Conservation (phyloP, 2,113 vertebrate genomes). For the Rhinolophus sinicus region DNA sequence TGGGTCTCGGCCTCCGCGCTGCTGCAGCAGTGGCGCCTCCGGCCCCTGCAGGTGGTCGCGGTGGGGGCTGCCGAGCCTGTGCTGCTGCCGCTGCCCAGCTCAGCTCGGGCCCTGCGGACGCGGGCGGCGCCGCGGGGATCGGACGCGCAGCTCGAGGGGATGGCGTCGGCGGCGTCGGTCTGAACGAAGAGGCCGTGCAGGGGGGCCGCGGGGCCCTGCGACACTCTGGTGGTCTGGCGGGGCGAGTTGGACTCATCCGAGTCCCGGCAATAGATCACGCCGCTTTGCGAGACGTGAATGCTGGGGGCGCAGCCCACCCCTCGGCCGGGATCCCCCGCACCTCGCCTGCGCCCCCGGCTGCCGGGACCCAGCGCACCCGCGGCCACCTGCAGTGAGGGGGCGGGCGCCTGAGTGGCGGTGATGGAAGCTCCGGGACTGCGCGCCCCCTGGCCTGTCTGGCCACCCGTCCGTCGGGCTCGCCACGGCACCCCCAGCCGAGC, state of each 20-base stretch:
- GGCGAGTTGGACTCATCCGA: constrained; percentile 96
- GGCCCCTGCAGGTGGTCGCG: constrained; percentile 85
- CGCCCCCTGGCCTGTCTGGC: constrained; percentile 50
- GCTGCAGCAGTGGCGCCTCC: constrained; percentile 84
- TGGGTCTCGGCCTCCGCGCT: constrained; percentile 95
- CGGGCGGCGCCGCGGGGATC: constrained; percentile 84
- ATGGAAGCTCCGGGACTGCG: neutral
- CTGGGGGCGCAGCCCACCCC: constrained; percentile 98
- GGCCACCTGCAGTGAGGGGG: constrained; percentile 71
- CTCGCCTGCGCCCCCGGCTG: constrained; percentile 57
- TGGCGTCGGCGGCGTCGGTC: constrained; percentile 93
- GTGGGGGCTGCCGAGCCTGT: constrained; percentile 83
- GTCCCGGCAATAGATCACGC: constrained; percentile 98
- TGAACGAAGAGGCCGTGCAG: constrained; percentile 94
- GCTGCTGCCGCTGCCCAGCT: constrained; percentile 79
- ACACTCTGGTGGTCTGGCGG: constrained; percentile 92
- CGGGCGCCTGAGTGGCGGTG: constrained; percentile 13
- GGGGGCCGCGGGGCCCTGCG: constrained; percentile 91
- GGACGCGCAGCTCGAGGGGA: constrained; percentile 88
- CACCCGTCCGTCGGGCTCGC: constrained; percentile 36
- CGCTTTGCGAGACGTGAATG: constrained; percentile 98
- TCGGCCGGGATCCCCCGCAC: constrained; percentile 77
- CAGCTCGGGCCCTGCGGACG: constrained; percentile 85
- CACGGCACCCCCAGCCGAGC: constrained; percentile 32
- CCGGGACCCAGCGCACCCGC: constrained; percentile 60